Percentiles rank a stretch among this genome's conserved stretches.
Conservation (phyloP, 2,888 invertebrate species). For the Ferrisia virgata region DNA sequence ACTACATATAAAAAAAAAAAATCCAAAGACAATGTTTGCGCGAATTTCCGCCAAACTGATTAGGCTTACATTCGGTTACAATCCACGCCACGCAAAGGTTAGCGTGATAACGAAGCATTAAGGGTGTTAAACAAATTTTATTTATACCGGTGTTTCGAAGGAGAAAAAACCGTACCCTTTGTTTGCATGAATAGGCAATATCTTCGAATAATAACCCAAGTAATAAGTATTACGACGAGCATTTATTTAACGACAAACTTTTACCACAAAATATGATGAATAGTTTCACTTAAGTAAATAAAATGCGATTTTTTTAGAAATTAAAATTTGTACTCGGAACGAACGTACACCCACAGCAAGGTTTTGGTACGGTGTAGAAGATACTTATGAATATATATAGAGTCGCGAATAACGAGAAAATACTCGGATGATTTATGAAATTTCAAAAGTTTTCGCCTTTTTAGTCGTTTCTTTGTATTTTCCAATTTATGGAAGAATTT, state of each 20-base stretch:
- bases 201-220: not conserved
- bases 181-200: conserved; percentile 1
- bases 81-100: not conserved
- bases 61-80: not conserved
- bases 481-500: too few species aligned
- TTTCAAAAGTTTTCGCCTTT: too few species aligned
- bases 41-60: not conserved
- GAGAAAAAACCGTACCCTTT: not conserved
- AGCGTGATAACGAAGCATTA: not conserved
- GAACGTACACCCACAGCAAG: not conserved
- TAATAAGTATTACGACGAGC: not conserved
- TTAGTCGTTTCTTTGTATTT: too few species aligned
- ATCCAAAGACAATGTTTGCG: not conserved
- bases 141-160: not conserved
- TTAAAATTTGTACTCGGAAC: not conserved
- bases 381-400: not conserved
- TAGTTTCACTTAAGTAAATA: not conserved
- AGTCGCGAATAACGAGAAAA: not conserved
- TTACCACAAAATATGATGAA: not conserved
- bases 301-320: not conserved
- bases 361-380: too few species aligned
- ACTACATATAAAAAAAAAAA: not conserved
- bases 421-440: too few species aligned
- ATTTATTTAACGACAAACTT: not conserved
- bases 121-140: not conserved